Evolutionary conservation across 2,113 vertebrate species (phyloP), one percentile per base, ranked within the genome.

Genomic region (Mola mola): DNA sequence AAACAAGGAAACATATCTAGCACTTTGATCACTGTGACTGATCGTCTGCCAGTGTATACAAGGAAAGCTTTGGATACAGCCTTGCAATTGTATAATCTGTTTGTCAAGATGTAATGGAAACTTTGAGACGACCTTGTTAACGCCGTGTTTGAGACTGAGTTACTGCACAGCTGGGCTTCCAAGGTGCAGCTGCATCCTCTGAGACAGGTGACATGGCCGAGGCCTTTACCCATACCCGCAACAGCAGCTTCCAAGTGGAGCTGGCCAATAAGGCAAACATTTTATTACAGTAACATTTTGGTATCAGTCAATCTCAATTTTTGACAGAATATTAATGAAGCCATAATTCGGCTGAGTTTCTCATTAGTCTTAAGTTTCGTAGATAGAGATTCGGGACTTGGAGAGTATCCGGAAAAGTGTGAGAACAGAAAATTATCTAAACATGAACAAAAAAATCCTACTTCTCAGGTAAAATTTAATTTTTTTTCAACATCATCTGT

Each of bases 1-100:
- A 87, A 83, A 84, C 84, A 84, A 78, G 86, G 79, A 81, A 82
- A 86, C 59, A 76, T 69, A 82, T 84, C 67, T 52, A 68, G 63
- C 19, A 40, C 83, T 87, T 89, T 88, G 81, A 88, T 88, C 79
- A 81, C 63, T 60, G 75, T 71, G 78, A 88, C 77, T 87, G 82
- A 88, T 88, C 70, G 56, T 82, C 83, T 85, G 81, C 81, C 84
- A 81, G 69, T 51, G 24, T 81, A 72, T 72, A 80, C 78, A 72
- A 66, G 55, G 46, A 67, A 72, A 56, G 83, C 70, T 81, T 83
- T 82, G 78, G 65, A 78, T 83, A 56, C 74, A 74, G 75, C 64
- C 37, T 72, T 22, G 52, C 48, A 78, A 77, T 82, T 82, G 80
- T 79, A 59, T 84, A 70, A 84, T 75, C 70, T 62, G 65, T 77